Base-by-base conservation (phyloP, 2,888 invertebrate species). In the Byasa hedistus region DNA sequence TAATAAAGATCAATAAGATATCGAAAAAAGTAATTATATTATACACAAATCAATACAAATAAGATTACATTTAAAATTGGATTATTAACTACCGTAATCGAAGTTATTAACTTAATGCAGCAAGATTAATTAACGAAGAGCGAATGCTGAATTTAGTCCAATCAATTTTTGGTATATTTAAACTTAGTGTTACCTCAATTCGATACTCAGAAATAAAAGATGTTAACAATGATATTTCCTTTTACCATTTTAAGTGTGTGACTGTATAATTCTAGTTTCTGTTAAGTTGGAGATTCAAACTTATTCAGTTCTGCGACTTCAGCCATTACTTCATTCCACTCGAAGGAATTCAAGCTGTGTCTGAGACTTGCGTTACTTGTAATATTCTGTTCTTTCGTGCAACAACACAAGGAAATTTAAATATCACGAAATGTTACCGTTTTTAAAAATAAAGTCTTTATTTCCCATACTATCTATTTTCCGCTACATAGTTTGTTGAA, bases 291-390 rank as follows among this genome's bases (percentile, higher is more conserved):
- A 48, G 27, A 57, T 57, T 63, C 32, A 63, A 63, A 63, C 21
- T 63, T 63, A 57, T 32, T 57, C 63, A 63, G 57, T 57, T 63
- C 57, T 63, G 63, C 57, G 63, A 63, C 48, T 63, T 63, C 57
- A 63, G 56, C 63, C 63, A 63, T 63, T 63, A 56, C 57, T 63
- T 63, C 27, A 63, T 57, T 63, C 63, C 63, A 63, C 63, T 63
- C 19, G 56, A 57, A 63, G 23, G 44, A 63, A 63, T 63, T 57
- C 63, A 63, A 63, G 63, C 63, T 63, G 63, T 63, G 48, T 63
- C 63, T 27, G 48, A 57, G 57, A 63, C 48, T 54, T 54, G 22
- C 52, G 10, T 22, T 54, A 54, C 22, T 52, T 62, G 44, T 55
- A 56, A 12, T 24, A 55, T 55, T 56, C 23, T 62, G 39, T 56